A percentile compares a stretch with the other conserved stretches of the same genome.
These are phyloP conservation scores for Beris morrisii DNA, from an alignment of 2,888 invertebrate species.

Conservation along the genomic window DNA sequence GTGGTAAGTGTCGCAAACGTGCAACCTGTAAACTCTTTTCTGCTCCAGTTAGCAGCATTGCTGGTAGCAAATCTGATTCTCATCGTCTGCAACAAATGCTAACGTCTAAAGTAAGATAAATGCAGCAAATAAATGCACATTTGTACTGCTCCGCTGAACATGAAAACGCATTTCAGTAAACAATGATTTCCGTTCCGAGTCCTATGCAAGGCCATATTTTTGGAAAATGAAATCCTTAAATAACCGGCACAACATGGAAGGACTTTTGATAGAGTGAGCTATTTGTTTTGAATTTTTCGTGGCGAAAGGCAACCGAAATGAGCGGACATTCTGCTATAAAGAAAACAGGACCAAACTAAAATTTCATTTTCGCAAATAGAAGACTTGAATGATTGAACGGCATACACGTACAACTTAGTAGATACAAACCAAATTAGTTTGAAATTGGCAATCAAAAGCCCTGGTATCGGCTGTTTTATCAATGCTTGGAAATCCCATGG, in stretches of 20 bases:
- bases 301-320: too few species aligned
- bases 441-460: slow-evolving; percentile 8
- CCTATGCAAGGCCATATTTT: too few species aligned
- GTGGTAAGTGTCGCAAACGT: too few species aligned
- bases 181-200: neutral
- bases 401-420: slow-evolving; percentile 1
- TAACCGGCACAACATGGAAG: too few species aligned
- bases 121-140: slow-evolving; percentile 7
- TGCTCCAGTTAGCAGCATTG: slow-evolving; percentile 19
- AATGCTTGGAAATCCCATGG: too few species aligned
- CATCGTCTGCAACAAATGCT: neutral
- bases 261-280: too few species aligned
- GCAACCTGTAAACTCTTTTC: neutral
- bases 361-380: too few species aligned
- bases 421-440: slow-evolving; percentile 13
- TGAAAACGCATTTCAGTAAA: slow-evolving; percentile 15
- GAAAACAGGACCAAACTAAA: too few species aligned
- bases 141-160: slow-evolving; percentile 1
- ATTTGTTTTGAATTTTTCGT: too few species aligned
- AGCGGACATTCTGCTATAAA: too few species aligned
- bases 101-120: slow-evolving; percentile 12
- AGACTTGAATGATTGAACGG: too few species aligned
- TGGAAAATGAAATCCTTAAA: too few species aligned
- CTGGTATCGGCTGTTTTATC: neutral
- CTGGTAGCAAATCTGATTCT: neutral